Evolutionary conservation across 2,797 vertebrate genomes (phyloP).

Genomic region (Pseudochromis fuscus): DNA sequence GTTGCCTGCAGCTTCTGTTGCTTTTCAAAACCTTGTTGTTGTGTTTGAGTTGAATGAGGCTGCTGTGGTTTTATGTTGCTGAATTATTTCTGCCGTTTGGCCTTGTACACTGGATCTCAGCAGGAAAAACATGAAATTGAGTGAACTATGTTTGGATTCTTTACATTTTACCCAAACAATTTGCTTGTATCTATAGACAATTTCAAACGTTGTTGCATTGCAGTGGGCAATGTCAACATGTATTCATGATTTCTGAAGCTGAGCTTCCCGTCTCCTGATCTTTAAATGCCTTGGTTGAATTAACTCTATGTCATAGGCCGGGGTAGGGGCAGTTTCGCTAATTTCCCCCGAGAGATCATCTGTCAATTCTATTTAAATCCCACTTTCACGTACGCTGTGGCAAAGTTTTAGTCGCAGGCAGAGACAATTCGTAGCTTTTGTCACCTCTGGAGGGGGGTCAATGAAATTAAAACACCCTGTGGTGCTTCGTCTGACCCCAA

Average conservation of each 20-base stretch:
- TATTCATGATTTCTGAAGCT: conserved; percentile 25
- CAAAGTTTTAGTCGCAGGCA: conserved; percentile 75
- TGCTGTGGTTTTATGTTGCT: too few species aligned
- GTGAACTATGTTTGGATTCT: too few species aligned
- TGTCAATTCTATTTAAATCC: conserved; percentile 68
- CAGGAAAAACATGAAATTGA: too few species aligned
- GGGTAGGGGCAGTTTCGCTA: conserved; percentile 47
- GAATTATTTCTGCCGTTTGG: too few species aligned
- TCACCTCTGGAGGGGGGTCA: conserved; percentile 81
- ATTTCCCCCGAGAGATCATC: conserved; percentile 64
- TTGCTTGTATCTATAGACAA: neutral
- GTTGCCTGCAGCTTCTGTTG: neutral
- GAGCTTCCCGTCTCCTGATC: conserved; percentile 39
- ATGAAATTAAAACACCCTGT: conserved; percentile 82
- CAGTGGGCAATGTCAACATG: conserved; percentile 8
- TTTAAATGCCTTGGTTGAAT: conserved; percentile 38
- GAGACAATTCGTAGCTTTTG: conserved; percentile 74
- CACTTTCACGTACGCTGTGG: conserved; percentile 37
- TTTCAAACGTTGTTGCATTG: conserved; percentile 10
- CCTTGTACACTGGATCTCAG: too few species aligned
- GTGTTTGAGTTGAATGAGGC: neutral
- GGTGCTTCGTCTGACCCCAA: conserved; percentile 82
- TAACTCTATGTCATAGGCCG: conserved; percentile 32
- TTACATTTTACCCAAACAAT: neutral
- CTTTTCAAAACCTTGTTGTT: neutral